A percentile compares a stretch with the other conserved stretches of the same genome.
Evolutionary conservation across 2,888 invertebrate genomes (phyloP).

Genomic region (Melangyna quadrimaculata): DNA sequence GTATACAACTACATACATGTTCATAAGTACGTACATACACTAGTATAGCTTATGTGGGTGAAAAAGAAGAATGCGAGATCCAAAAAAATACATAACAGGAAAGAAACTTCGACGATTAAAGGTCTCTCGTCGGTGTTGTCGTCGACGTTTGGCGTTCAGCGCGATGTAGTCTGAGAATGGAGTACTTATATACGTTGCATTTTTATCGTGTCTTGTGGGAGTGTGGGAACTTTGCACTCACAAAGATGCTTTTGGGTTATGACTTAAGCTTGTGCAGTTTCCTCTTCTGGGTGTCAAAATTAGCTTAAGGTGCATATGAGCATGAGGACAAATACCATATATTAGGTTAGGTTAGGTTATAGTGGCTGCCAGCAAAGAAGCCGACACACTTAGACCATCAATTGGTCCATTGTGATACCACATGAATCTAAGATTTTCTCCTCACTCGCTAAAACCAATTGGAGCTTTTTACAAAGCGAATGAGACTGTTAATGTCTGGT

Average conservation of each 20-base stretch:
- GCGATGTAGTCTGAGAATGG: constrained; percentile 34
- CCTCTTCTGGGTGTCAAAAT: constrained; percentile 56
- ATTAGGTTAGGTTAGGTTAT: too few relatives aligned
- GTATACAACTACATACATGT: too few relatives aligned
- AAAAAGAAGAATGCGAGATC: background rate
- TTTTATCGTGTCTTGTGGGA: constrained; percentile 25
- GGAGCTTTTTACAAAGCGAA: too few relatives aligned
- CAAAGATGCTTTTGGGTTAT: constrained; percentile 29
- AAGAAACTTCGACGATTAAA: constrained; percentile 39
- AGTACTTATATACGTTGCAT: constrained; percentile 10
- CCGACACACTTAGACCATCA: too few relatives aligned
- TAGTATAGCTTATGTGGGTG: background rate
- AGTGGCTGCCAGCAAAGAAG: too few relatives aligned
- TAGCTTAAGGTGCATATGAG: background rate
- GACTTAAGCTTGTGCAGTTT: constrained; percentile 38
- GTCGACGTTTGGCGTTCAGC: background rate
- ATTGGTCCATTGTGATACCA: too few relatives aligned
- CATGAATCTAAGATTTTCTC: too few relatives aligned
- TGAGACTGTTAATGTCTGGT: too few relatives aligned
- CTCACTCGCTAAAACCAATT: too few relatives aligned
- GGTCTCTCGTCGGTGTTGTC: constrained; percentile 14
- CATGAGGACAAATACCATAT: constrained; percentile 17
- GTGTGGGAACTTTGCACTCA: constrained; percentile 56
- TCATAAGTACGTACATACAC: background rate
- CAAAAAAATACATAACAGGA: constrained; percentile 14